Base-by-base conservation (phyloP, 2,888 invertebrate genomes). In the Drosophila pegasa region DNA sequence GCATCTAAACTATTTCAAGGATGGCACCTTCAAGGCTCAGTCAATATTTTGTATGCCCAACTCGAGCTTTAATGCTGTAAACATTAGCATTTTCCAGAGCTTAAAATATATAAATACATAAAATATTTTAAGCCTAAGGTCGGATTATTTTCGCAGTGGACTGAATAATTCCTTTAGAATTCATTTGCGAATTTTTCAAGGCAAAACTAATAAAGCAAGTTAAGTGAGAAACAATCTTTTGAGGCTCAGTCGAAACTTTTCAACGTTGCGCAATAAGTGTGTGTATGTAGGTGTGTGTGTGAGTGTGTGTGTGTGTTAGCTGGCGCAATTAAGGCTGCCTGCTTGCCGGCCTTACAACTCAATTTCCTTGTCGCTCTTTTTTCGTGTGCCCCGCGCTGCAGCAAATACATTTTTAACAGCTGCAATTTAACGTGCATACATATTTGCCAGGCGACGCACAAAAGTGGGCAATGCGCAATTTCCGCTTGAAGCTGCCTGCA, bases 381-480 rank as follows among this genome's bases (percentile, higher is more conserved):
- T 62, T 50, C 40, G 33, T n/a, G 41, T 18, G 16, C 48, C 51
- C 25, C 41, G 41, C 45, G 75, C 75, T 55, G 70, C 68, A 68
- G 74, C 71, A 76, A 86, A 71, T 78, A 76, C 76, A 79, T 77
- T 69, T 81, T 79, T 75, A 77, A 81, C 77, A 69, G 77, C 82
- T 65, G 81, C 79, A 68, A 68, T 82, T 86, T 85, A 74, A 60
- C 35, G 45, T 66, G 47, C 60, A 76, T 82, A 82, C 66, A 78
- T 82, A 80, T 82, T 83, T 82, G 75, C 78, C 67, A 57, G 47
- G 55, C 81, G 68, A 74, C 67, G 71, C 79, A 79, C 77, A 79
- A 79, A 79, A 78, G 67, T 77, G 72, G 76, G 72, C 81, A 80
- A 60, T 70, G 87, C 78, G 73, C 84, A 84, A 84, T 84, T 84